These are phyloP conservation scores for Alentia gelatinosa DNA, from an alignment of 2,888 invertebrate species.

Conservation along the genomic window DNA sequence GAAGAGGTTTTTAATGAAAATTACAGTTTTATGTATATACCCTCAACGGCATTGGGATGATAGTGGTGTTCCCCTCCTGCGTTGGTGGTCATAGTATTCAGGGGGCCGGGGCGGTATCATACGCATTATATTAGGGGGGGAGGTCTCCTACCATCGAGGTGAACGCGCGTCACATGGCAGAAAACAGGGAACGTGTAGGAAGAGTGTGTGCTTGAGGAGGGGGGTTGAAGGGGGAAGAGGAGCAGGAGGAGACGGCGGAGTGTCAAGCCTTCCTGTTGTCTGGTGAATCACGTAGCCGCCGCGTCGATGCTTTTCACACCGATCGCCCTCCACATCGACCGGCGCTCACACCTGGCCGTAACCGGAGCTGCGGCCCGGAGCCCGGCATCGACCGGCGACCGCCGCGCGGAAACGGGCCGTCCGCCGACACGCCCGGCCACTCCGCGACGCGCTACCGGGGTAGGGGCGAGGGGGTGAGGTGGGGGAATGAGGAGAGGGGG, in stretches of 20 bases:
- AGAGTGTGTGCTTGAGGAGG: no score
- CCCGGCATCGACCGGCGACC: constrained; percentile 2
- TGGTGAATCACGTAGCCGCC: constrained; percentile 16
- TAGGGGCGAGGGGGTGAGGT: neutral
- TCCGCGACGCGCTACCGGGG: neutral
- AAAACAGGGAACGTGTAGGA: no score
- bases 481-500: neutral
- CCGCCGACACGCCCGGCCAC: neutral
- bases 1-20: no score
- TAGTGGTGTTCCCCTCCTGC: no score
- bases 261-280: neutral
- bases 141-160: no score
- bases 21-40: no score
- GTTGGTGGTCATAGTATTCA: no score
- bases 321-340: constrained; percentile 18
- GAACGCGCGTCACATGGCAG: no score
- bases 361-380: neutral
- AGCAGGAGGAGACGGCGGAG: neutral
- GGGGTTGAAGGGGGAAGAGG: neutral
- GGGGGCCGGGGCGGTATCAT: no score
- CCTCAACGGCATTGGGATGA: no score
- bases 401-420: neutral
- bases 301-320: constrained; percentile 33
- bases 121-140: no score
- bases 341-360: constrained; percentile 31